Conservation (phyloP, 2,797 vertebrate species). For the Philypnodon macrostomus region DNA sequence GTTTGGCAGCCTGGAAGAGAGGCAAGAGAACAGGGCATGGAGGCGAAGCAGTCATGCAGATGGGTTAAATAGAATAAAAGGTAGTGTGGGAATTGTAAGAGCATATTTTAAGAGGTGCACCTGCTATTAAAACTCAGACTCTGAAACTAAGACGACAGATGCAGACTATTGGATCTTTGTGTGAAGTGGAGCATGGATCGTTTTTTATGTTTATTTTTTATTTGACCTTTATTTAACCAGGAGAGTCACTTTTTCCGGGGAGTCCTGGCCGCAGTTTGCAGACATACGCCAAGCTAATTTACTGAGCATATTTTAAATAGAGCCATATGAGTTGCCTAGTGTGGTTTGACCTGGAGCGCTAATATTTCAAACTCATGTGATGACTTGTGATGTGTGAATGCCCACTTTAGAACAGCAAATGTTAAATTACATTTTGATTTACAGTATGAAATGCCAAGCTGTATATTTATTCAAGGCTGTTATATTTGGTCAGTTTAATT, state of each 20-base stretch:
- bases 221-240: too few relatives aligned
- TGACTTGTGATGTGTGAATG: too few relatives aligned
- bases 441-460: too few relatives aligned
- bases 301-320: constrained; percentile 2
- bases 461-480: too few relatives aligned
- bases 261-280: too few relatives aligned
- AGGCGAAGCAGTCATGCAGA: constrained; percentile 30
- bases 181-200: constrained; percentile 34
- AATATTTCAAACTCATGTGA: too few relatives aligned
- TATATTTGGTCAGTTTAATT: too few relatives aligned
- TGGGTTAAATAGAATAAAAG: constrained; percentile 36
- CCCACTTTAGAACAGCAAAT: too few relatives aligned
- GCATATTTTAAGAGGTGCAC: constrained; percentile 33
- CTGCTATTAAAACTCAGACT: constrained; percentile 38
- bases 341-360: not conserved
- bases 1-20: constrained; percentile 54
- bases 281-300: constrained; percentile 18
- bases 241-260: too few relatives aligned
- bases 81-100: constrained; percentile 20
- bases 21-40: constrained; percentile 21
- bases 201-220: too few relatives aligned
- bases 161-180: constrained; percentile 19
- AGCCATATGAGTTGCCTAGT: not conserved
- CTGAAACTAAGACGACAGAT: constrained; percentile 37
- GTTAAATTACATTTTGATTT: too few relatives aligned